These are phyloP conservation scores for Harpalus rufipes DNA, from an alignment of 2,888 invertebrate species.

Conservation along the genomic window DNA sequence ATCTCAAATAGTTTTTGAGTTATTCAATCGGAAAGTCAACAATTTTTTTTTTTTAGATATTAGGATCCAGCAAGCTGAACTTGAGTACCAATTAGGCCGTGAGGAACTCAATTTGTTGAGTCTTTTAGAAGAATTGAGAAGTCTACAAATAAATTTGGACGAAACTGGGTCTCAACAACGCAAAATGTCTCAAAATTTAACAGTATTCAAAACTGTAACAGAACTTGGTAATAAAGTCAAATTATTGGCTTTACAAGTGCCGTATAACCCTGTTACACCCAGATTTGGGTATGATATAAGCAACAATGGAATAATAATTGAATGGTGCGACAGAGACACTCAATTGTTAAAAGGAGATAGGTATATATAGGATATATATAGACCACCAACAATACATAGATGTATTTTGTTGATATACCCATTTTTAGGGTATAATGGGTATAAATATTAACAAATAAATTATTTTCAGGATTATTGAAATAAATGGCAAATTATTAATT, in stretches of 20 bases:
- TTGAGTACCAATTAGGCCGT: slow-evolving; percentile 92
- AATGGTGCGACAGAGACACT: slow-evolving; percentile 90
- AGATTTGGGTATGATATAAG: slow-evolving; percentile 86
- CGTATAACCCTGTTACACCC: slow-evolving; percentile 85
- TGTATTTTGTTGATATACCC: too few relatives aligned
- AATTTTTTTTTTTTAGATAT: slow-evolving; percentile 79
- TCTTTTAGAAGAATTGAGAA: slow-evolving; percentile 89
- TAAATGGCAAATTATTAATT: slow-evolving; percentile 88
- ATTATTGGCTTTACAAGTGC: slow-evolving; percentile 85
- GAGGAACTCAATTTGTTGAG: slow-evolving; percentile 93
- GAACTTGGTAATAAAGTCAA: slow-evolving; percentile 70
- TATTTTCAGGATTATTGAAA: slow-evolving; percentile 85
- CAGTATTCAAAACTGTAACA: slow-evolving; percentile 21
- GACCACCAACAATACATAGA: too few relatives aligned
- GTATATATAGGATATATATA: too few relatives aligned
- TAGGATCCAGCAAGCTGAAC: slow-evolving; percentile 92
- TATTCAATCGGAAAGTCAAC: too few relatives aligned
- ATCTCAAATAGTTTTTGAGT: too few relatives aligned
- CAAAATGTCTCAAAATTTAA: not conserved
- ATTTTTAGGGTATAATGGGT: not conserved
- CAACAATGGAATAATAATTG: slow-evolving; percentile 84
- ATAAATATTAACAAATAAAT: too few relatives aligned
- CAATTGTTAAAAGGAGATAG: slow-evolving; percentile 86
- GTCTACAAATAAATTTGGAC: slow-evolving; percentile 88
- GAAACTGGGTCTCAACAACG: slow-evolving; percentile 74